Base-by-base conservation (phyloP, 1,140 invertebrate genomes). In the Drosophila setifemur region DNA sequence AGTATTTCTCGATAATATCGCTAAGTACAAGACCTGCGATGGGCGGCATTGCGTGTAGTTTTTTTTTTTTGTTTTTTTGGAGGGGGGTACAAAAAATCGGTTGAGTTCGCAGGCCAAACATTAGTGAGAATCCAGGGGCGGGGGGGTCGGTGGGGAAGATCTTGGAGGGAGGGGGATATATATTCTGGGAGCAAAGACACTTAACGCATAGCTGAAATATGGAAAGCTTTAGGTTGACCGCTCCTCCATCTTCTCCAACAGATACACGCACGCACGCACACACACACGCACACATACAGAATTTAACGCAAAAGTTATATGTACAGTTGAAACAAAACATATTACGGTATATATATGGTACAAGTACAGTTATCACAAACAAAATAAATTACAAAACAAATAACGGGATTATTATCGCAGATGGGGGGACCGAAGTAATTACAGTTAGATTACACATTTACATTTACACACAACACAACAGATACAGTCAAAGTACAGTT, bases 1-100 rank as follows among this genome's bases (percentile, higher is more conserved):
- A 98, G 92, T 98, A 98, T 91, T 98, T 97, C 90, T 98, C 97
- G 90, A 99, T 98, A 88, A 98, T 95, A 92, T 98, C 97, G 91
- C 96, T 97, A 90, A 99, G 92, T 83, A 97, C 96, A 93, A 98
- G 93, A 93, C 97, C 98, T 98, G 79, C 54, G 31, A 14, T 45
- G 16, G 23, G 39, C 49, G 39, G 49, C 40, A 37, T 33, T 39
- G 55, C 25, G 42, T n/a, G n/a, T n/a, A n/a, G n/a, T n/a, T n/a
- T n/a, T n/a, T n/a, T n/a, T n/a, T n/a, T n/a, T n/a, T 42, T 23
- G 19, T 50, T 50, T 39, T n/a, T n/a, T n/a, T n/a, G n/a, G n/a
- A n/a, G n/a, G n/a, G n/a, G n/a, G 12, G 35, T 12, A 50, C 35
- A 19, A 61, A 28, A 61, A 61, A 61, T 61, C 57, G 58, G 6